phyloP scores from a whole-genome alignment of 2,113 vertebrate species.

The Pelobates fuscus region DNA sequence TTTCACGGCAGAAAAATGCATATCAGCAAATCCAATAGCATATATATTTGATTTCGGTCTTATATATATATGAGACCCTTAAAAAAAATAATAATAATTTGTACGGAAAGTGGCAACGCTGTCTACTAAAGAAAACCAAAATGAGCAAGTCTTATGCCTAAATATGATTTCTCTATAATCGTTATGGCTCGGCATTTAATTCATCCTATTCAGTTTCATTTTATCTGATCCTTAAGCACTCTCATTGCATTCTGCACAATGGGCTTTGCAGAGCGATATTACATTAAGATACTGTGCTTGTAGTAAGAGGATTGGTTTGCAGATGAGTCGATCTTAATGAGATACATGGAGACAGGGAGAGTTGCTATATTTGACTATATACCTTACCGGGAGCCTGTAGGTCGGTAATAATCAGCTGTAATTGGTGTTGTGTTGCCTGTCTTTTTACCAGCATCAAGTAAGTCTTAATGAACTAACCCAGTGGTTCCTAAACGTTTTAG shows the following conservation, averaged over 20 bases:
- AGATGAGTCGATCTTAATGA: not conserved
- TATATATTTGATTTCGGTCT: too few species aligned
- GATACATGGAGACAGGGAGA: not conserved
- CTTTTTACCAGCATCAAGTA: too few species aligned
- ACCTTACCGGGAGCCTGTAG: not conserved
- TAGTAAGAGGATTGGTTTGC: conserved; percentile 3
- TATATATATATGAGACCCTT: too few species aligned
- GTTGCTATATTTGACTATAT: not conserved
- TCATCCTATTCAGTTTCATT: not conserved
- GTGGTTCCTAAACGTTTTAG: too few species aligned
- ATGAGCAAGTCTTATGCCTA: not conserved
- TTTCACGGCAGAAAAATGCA: too few species aligned
- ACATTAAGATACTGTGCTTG: conserved; percentile 5
- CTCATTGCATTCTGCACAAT: conserved; percentile 8
- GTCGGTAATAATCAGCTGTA: not conserved
- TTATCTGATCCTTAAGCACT: conserved; percentile 1
- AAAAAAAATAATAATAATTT: too few species aligned
- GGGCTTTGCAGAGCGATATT: not conserved
- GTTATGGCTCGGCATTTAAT: not conserved
- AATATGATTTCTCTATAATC: not conserved
- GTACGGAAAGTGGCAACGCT: too few species aligned
- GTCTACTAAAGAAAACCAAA: not conserved
- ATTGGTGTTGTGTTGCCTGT: not conserved
- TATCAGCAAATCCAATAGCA: too few species aligned
- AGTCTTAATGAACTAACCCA: too few species aligned